Conservation (phyloP, 37 sponge, comb jelly and placozoan species). For the Amphimedon queenslandica region DNA sequence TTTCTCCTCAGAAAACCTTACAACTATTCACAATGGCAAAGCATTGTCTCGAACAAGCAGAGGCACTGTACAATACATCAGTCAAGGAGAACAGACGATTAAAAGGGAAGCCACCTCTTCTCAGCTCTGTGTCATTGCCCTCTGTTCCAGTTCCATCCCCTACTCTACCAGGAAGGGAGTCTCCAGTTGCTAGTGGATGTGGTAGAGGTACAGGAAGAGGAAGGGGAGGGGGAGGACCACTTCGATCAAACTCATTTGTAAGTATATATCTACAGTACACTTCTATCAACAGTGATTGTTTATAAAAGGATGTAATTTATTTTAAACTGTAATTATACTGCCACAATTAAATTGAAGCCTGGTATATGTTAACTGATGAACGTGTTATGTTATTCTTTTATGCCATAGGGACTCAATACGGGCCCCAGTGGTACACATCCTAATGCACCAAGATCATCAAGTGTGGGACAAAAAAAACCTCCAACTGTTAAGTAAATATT, state of each 20-base stretch:
- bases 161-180: background rate
- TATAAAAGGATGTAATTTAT: too few relatives aligned
- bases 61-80: slow-evolving; percentile 30
- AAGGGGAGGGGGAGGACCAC: too few relatives aligned
- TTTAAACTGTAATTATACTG: too few relatives aligned
- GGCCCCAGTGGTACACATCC: background rate
- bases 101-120: background rate
- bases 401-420: too few relatives aligned
- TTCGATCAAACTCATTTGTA: too few relatives aligned
- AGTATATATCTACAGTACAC: too few relatives aligned
- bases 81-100: slow-evolving; percentile 3
- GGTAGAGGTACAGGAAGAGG: background rate
- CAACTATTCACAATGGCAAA: slow-evolving; percentile 48
- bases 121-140: background rate
- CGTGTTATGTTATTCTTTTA: too few relatives aligned
- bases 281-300: too few relatives aligned
- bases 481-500: too few relatives aligned
- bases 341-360: too few relatives aligned
- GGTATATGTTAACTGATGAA: too few relatives aligned
- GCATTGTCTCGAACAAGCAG: slow-evolving; percentile 57
- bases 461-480: background rate
- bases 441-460: background rate
- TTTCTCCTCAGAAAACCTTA: background rate
- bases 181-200: background rate
- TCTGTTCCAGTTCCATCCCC: background rate